These are phyloP conservation scores for Passerina amoena DNA, from an alignment of 2,113 vertebrate species.

Conservation along the genomic window DNA sequence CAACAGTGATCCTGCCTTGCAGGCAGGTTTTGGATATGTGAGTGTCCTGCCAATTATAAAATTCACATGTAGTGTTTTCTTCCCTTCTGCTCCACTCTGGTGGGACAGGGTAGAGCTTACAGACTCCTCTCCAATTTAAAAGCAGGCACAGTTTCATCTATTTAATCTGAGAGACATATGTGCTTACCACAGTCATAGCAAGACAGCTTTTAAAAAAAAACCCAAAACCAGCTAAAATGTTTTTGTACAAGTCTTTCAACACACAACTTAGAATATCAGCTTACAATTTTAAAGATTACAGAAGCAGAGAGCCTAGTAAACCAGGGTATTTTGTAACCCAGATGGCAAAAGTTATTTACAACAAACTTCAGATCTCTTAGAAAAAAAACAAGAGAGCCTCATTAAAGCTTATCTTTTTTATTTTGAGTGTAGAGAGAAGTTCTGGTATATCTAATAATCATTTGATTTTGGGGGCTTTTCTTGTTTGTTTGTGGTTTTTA, in stretches of 20 bases:
- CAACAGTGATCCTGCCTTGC: neutral
- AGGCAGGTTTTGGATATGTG: neutral
- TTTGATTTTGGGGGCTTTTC: neutral
- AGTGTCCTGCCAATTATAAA: neutral
- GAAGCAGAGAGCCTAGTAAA: accelerated
- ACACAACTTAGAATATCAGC: neutral
- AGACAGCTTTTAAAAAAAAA: neutral
- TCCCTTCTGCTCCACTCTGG: neutral
- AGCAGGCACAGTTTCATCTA: neutral
- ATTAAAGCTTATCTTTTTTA: neutral
- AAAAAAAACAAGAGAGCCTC: neutral
- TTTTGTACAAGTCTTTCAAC: neutral
- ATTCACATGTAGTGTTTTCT: neutral
- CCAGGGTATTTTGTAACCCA: neutral
- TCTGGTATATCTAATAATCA: neutral
- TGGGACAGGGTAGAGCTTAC: neutral
- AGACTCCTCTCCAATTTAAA: neutral
- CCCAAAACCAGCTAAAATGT: neutral
- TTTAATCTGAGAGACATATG: neutral
- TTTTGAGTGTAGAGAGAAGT: neutral
- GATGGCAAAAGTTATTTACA: neutral
- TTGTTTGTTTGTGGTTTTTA: neutral
- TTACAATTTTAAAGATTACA: neutral
- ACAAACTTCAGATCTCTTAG: neutral
- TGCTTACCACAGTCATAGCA: neutral